A percentile compares a stretch with the other conserved stretches of the same genome.
Evolutionary conservation across 2,888 invertebrate species (phyloP).

Genomic region (Spialia ferax): DNA sequence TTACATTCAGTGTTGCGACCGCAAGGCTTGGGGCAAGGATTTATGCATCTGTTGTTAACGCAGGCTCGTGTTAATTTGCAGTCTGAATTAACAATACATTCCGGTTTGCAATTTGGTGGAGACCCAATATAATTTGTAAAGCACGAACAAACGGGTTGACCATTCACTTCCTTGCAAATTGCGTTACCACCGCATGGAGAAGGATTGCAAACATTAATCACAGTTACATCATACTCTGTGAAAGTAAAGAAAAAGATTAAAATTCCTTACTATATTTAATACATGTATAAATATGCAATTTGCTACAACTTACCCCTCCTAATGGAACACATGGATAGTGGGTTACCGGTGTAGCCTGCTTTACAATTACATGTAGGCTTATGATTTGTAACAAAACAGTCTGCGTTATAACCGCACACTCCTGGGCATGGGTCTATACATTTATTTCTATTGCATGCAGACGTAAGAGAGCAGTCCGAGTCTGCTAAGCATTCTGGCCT

Average conservation of each 20-base stretch:
- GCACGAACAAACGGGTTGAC: slow-evolving; percentile 91
- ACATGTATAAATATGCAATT: not conserved
- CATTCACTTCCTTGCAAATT: slow-evolving; percentile 90
- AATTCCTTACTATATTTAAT: not conserved
- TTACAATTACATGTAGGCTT: slow-evolving; percentile 88
- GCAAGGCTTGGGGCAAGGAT: slow-evolving; percentile 90
- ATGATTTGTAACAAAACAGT: slow-evolving; percentile 89
- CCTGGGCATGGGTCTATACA: slow-evolving; percentile 90
- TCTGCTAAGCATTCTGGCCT: slow-evolving; percentile 89
- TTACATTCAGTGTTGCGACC: slow-evolving; percentile 89
- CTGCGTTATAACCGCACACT: slow-evolving; percentile 89
- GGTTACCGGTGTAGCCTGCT: slow-evolving; percentile 89
- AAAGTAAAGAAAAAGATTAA: slow-evolving; percentile 39
- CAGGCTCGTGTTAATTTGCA: slow-evolving; percentile 89
- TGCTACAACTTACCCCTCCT: slow-evolving; percentile 65
- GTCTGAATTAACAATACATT: slow-evolving; percentile 89
- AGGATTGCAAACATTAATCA: slow-evolving; percentile 89
- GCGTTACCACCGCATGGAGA: slow-evolving; percentile 91
- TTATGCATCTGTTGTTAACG: slow-evolving; percentile 89
- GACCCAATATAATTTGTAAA: slow-evolving; percentile 88
- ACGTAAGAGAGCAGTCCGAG: slow-evolving; percentile 88
- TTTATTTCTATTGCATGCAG: slow-evolving; percentile 89
- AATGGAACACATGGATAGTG: slow-evolving; percentile 83
- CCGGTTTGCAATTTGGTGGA: slow-evolving; percentile 88
- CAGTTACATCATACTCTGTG: slow-evolving; percentile 67